A percentile compares a stretch with the other conserved stretches of the same genome.
These are phyloP conservation scores for Ecliptopera silaceata DNA, from an alignment of 2,888 invertebrate genomes.

Conservation along the genomic window DNA sequence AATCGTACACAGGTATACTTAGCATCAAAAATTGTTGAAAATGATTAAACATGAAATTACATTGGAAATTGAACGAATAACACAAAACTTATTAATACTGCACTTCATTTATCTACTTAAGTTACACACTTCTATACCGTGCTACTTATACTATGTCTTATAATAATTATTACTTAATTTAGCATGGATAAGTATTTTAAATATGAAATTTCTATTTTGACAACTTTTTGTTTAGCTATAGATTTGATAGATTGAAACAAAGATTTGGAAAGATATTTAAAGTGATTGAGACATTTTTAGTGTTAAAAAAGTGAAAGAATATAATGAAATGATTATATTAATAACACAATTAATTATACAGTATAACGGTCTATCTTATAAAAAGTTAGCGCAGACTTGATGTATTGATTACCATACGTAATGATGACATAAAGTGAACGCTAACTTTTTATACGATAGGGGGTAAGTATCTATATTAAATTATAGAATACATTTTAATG, in stretches of 20 bases:
- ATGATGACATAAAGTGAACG: too few relatives aligned
- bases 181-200: not conserved
- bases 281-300: too few relatives aligned
- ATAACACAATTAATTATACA: not conserved
- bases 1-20: not conserved
- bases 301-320: too few relatives aligned
- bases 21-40: not conserved
- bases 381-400: too few relatives aligned
- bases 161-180: constrained; percentile 18
- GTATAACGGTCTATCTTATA: too few relatives aligned
- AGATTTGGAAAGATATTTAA: too few relatives aligned
- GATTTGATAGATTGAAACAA: not conserved
- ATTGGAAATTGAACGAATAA: not conserved
- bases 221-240: not conserved
- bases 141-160: constrained; percentile 40
- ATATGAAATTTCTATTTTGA: not conserved
- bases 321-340: too few relatives aligned
- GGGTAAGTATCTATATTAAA: not conserved
- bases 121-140: constrained; percentile 33
- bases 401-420: too few relatives aligned
- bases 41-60: not conserved
- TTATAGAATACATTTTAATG: not conserved
- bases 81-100: constrained; percentile 35
- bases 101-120: constrained; percentile 36
- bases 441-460: too few relatives aligned